A percentile compares a stretch with the other conserved stretches of the same genome.
Conservation (phyloP, 1,140 invertebrate species). For the Leguminivora glycinivorella region DNA sequence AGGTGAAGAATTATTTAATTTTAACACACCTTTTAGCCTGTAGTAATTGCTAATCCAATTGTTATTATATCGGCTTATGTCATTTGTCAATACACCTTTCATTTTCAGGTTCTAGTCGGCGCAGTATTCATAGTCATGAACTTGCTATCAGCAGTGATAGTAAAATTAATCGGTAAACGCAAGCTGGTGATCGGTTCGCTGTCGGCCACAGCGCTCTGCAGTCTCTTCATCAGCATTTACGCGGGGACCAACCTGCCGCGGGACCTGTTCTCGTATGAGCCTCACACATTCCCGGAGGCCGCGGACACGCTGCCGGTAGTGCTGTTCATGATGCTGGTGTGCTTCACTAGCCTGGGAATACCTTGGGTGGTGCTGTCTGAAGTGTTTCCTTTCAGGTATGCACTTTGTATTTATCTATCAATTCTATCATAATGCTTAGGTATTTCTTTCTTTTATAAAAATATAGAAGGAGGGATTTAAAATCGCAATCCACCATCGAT, state of each 20-base stretch:
- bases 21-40: too few relatives aligned
- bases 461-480: too few relatives aligned
- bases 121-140: slow-evolving; percentile 59
- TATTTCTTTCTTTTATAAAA: too few relatives aligned
- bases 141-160: slow-evolving; percentile 54
- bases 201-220: slow-evolving; percentile 51
- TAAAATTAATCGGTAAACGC: slow-evolving; percentile 62
- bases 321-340: slow-evolving; percentile 60
- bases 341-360: slow-evolving; percentile 62
- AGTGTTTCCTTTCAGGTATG: slow-evolving; percentile 71
- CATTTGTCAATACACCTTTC: background rate
- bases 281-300: slow-evolving; percentile 53
- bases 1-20: too few relatives aligned
- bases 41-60: too few relatives aligned
- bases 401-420: background rate
- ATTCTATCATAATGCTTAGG: slow-evolving; percentile 17
- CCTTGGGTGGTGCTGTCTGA: slow-evolving; percentile 71
- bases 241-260: slow-evolving; percentile 42
- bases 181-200: slow-evolving; percentile 58
- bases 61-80: background rate
- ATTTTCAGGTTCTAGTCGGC: slow-evolving; percentile 57
- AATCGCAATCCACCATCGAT: too few relatives aligned
- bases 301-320: slow-evolving; percentile 54
- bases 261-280: slow-evolving; percentile 62
- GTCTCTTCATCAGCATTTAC: slow-evolving; percentile 58